Evolutionary conservation across 2,888 invertebrate species (phyloP), one percentile per base, ranked within the genome.

Genomic region (Eulithis testata): DNA sequence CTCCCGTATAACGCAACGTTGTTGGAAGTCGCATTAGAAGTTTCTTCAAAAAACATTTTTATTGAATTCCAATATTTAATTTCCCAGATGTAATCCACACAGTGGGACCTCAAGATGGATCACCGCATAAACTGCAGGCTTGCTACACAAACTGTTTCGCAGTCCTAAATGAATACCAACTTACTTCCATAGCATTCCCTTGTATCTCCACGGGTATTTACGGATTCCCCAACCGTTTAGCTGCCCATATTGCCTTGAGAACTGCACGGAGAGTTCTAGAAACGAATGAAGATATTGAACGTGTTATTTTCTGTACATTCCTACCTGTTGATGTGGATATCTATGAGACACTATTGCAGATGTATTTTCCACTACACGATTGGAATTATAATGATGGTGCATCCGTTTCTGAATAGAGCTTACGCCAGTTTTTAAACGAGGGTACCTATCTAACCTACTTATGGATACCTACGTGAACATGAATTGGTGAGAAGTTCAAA

Each of bases 181-280:
- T 97, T 2, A 90, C 90, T 54, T 94, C 96, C 5, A 94, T 97
- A 53, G 97, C 98, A 0, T 98, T 98, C 82, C 98, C 98, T 0
- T 98, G 98, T 81, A 97, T 98, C 79, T 97, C 97, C 0, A 98
- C 98, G 4, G 98, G 98, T n/a, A 94, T 98, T 69, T 98, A 97
- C 83, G 97, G 97, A 0, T 98, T 97, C 85, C 98, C 98, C 0
- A 96, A 96, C 81, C 94, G 95, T 66, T 87, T 95, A 44, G 98
- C 98, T 0, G 96, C 97, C 0, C 94, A 95, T 75, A 95, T 97
- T 4, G 97, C 97, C 3, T 82, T 96, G 7, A 84, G 88, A 31
- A 94, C 95, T 0, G 95, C 96, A 0, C 91, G 97, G 72, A 92
- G 94, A 63, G 95, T 95, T 81, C 89, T 98, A 44, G 94, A 94